Evolutionary conservation across 2,797 vertebrate species (phyloP).

Genomic region (Valencia hispanica): DNA sequence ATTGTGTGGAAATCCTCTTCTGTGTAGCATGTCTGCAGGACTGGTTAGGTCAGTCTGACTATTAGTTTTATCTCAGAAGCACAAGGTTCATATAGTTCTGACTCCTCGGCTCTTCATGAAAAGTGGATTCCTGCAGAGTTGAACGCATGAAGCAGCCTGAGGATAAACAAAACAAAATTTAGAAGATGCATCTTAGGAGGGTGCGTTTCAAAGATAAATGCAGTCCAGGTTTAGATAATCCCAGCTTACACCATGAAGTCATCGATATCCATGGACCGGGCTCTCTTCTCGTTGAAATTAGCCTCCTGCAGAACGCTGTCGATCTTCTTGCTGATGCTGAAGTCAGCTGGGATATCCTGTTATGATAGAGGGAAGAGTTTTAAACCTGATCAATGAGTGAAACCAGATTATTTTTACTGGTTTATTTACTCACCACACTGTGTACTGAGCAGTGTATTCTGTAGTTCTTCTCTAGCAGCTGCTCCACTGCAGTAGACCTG

Average conservation of each 20-base stretch:
- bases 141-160: constrained; percentile 94
- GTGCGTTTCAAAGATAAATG: not conserved
- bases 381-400: not conserved
- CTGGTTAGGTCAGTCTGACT: not conserved
- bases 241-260: constrained; percentile 95
- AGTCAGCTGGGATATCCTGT: constrained; percentile 90
- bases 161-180: constrained; percentile 31
- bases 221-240: not conserved
- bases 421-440: constrained; percentile 84
- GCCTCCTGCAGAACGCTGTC: constrained; percentile 86
- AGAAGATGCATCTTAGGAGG: not conserved
- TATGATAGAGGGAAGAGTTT: not conserved
- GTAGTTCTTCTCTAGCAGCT: constrained; percentile 96
- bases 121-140: constrained; percentile 97
- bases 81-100: no score
- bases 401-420: not conserved
- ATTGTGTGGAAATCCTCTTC: constrained; percentile 5
- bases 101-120: constrained; percentile 75
- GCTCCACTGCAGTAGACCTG: constrained; percentile 91
- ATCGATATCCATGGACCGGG: constrained; percentile 95
- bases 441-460: constrained; percentile 95
- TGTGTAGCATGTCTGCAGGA: not conserved
- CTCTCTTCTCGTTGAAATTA: constrained; percentile 90
- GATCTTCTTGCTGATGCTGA: constrained; percentile 91
- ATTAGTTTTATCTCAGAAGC: not conserved